These are phyloP conservation scores for Meriones unguiculatus DNA, from an alignment of 2,113 vertebrate genomes.

Conservation along the genomic window DNA sequence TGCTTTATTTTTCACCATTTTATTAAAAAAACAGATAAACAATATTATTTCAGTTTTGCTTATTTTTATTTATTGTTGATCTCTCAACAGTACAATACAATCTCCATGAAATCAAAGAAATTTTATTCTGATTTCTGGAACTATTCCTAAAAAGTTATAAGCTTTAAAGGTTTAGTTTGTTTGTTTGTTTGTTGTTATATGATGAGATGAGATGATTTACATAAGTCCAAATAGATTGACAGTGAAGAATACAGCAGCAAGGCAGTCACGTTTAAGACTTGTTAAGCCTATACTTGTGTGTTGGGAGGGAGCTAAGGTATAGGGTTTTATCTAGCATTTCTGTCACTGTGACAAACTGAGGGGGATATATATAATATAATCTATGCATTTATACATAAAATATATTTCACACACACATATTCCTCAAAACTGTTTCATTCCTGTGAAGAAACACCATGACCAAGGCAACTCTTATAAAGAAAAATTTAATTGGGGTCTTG, in stretches of 20 bases:
- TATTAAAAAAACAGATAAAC: not conserved
- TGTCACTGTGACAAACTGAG: not conserved
- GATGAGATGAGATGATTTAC: not conserved
- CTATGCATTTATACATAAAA: not conserved
- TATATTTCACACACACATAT: not conserved
- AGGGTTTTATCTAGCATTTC: not conserved
- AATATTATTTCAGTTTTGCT: not conserved
- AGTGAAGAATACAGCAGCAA: not conserved
- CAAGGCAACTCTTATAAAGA: not conserved
- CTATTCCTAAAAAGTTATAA: conserved; percentile 2
- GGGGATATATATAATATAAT: not conserved
- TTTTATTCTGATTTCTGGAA: conserved; percentile 9
- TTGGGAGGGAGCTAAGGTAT: too few species aligned
- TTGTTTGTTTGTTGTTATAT: not conserved
- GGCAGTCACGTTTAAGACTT: not conserved
- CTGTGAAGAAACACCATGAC: not conserved
- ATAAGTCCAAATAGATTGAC: not conserved
- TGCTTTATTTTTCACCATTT: not conserved
- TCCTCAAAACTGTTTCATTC: not conserved
- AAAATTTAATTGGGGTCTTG: not conserved
- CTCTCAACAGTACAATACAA: not conserved
- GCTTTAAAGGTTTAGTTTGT: not conserved
- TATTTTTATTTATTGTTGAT: not conserved
- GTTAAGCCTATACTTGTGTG: not conserved
- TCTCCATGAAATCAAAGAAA: not conserved